phyloP scores from a whole-genome alignment of 2,113 vertebrate genomes.

The Dasypus novemcinctus region DNA sequence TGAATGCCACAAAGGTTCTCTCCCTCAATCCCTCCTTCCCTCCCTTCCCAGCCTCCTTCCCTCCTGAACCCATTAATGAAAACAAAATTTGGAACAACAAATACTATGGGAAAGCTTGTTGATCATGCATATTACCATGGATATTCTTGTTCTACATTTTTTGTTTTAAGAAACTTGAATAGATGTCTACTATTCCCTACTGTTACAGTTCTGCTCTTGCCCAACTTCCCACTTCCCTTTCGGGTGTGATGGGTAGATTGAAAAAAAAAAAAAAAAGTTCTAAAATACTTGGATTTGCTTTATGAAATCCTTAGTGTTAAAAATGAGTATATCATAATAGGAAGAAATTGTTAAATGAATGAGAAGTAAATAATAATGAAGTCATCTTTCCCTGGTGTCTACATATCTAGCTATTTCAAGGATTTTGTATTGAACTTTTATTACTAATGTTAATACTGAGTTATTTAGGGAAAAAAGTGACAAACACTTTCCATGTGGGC shows the following conservation, averaged over 20 bases:
- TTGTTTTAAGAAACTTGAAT: neutral
- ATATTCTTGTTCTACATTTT: neutral
- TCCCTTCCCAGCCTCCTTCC: neutral
- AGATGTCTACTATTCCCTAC: neutral
- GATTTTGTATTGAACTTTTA: constrained; percentile 60
- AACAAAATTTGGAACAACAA: constrained; percentile 16
- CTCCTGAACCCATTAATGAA: neutral
- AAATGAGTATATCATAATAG: constrained; percentile 65
- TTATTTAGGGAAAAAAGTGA: constrained; percentile 70
- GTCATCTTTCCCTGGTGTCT: constrained; percentile 49
- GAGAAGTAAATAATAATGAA: constrained; percentile 68
- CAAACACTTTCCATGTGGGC: constrained; percentile 57
- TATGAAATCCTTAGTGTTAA: constrained; percentile 54
- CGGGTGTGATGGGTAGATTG: constrained; percentile 47
- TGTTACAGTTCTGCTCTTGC: neutral
- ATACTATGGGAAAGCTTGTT: neutral
- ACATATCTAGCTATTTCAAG: constrained; percentile 46
- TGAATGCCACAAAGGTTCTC: constrained; percentile 24
- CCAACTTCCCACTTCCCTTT: neutral
- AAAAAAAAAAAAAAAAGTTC: constrained; percentile 56
- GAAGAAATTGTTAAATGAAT: constrained; percentile 64
- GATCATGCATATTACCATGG: neutral
- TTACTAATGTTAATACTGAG: constrained; percentile 65
- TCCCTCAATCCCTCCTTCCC: neutral
- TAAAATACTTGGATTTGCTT: constrained; percentile 52